Base-by-base conservation (phyloP, 2,888 invertebrate genomes). In the Achlya flavicornis region DNA sequence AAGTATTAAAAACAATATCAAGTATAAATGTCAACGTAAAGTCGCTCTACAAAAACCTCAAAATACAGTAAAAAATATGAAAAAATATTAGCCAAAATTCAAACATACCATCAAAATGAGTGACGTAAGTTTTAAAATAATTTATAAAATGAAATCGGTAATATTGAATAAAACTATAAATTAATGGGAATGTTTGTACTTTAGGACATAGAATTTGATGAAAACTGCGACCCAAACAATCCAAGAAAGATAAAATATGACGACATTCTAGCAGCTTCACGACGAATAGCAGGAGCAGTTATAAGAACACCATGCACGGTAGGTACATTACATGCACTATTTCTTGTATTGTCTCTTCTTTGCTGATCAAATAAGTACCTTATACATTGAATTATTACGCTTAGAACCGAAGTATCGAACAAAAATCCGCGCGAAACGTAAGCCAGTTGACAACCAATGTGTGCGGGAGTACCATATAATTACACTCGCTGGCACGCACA, bases 181-280 rank as follows among this genome's bases (percentile, higher is more conserved):
- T 12, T 5, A 33, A 8, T 35, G 32, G 11, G 14, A 38, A 58
- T 60, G 12, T 62, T 61, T 63, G 63, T 35, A 35, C 69, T 70
- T 43, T 66, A 90, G 88, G 87, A 89, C 63, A 68, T 84, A 65
- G 90, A 89, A 60, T 91, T 77, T 63, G 93, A 93, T 66, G 89
- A 88, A 71, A 81, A 71, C 66, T 92, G 92, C 72, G 92, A 93
- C 67, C 91, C 92, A 10, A 83, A 86, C 83, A 90, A 91, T 72
- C 93, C 93, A 33, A 79, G 84, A 57, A 87, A 84, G 66, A 85
- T 96, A n/a, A 91, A 90, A 71, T 96, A 95, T 84, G 95, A 96
- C 71, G 96, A 96, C 69, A 93, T 96, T 64, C 91, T 95, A 64
- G 95, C 95, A 11, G 97, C 97, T 12, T 95, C 96, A 0, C 95